Evolutionary conservation across 2,888 invertebrate species (phyloP).

Genomic region (Sceliomorpha sp.): DNA sequence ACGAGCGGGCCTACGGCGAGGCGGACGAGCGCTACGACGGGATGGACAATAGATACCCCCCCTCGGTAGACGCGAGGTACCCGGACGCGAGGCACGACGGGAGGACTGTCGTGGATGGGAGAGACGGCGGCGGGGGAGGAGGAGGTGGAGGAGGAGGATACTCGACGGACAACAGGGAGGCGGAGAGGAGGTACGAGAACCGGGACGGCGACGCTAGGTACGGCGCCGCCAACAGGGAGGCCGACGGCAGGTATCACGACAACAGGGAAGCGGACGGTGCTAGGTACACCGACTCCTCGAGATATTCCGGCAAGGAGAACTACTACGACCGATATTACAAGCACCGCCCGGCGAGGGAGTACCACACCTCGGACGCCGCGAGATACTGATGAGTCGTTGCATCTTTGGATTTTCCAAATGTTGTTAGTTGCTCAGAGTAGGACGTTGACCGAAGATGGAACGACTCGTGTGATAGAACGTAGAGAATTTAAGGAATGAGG

Average conservation of each 20-base stretch:
- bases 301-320: constrained; percentile 72
- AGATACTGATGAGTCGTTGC: constrained; percentile 69
- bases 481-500: no score
- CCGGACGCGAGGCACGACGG: constrained; percentile 53
- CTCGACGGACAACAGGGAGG: constrained; percentile 61
- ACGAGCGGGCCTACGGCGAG: constrained; percentile 67
- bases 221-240: constrained; percentile 58
- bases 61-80: constrained; percentile 47
- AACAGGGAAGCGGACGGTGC: constrained; percentile 64
- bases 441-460: no score
- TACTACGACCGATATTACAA: constrained; percentile 79
- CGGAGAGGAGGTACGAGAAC: constrained; percentile 63
- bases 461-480: no score
- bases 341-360: constrained; percentile 76
- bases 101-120: constrained; percentile 48
- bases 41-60: constrained; percentile 37
- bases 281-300: constrained; percentile 60
- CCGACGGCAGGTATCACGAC: constrained; percentile 63
- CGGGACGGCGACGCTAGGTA: constrained; percentile 65
- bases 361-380: constrained; percentile 72
- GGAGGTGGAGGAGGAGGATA: no score
- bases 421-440: no score
- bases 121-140: no score
- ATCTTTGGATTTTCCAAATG: no score
- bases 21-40: constrained; percentile 52